Percentiles rank a stretch among this genome's conserved stretches.
These are phyloP conservation scores for Thymelicus lineola DNA, from an alignment of 2,888 invertebrate species.

Conservation along the genomic window DNA sequence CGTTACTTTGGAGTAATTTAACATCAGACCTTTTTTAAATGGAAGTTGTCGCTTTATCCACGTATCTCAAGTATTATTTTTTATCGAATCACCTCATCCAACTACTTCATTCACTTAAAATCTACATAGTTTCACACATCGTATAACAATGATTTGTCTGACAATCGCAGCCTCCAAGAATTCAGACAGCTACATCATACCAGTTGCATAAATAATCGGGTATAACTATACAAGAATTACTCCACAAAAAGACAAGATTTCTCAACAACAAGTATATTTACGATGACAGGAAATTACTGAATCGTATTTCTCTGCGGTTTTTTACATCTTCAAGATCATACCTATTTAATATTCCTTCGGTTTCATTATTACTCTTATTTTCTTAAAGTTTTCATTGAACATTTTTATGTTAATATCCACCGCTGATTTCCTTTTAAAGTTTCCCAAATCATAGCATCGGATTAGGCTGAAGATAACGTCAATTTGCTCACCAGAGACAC, in stretches of 20 bases:
- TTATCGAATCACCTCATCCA: no score
- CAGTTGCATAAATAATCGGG: slow-evolving; percentile 25
- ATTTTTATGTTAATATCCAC: no score
- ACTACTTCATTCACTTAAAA: no score
- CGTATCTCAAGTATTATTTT: no score
- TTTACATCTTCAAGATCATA: slow-evolving; percentile 36
- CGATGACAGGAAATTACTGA: slow-evolving; percentile 46
- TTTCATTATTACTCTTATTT: slow-evolving; percentile 1
- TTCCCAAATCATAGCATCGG: no score
- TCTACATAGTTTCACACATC: no score
- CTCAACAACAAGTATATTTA: slow-evolving; percentile 41
- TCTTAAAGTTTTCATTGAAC: not conserved
- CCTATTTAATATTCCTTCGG: slow-evolving; percentile 2
- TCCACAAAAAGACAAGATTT: slow-evolving; percentile 37
- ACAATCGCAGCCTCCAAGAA: slow-evolving; percentile 4
- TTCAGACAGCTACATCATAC: slow-evolving; percentile 23
- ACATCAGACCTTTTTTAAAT: no score
- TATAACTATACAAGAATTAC: slow-evolving; percentile 20
- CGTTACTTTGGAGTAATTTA: no score
- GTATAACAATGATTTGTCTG: slow-evolving; percentile 20
- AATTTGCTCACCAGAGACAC: no score
- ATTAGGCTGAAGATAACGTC: no score
- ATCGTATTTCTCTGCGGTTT: slow-evolving; percentile 40
- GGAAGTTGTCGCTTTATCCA: not conserved
- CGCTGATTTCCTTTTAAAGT: no score